Percentiles rank a stretch among this genome's conserved stretches.
Evolutionary conservation across 2,113 vertebrate genomes (phyloP).

Genomic region (Propithecus coquereli): DNA sequence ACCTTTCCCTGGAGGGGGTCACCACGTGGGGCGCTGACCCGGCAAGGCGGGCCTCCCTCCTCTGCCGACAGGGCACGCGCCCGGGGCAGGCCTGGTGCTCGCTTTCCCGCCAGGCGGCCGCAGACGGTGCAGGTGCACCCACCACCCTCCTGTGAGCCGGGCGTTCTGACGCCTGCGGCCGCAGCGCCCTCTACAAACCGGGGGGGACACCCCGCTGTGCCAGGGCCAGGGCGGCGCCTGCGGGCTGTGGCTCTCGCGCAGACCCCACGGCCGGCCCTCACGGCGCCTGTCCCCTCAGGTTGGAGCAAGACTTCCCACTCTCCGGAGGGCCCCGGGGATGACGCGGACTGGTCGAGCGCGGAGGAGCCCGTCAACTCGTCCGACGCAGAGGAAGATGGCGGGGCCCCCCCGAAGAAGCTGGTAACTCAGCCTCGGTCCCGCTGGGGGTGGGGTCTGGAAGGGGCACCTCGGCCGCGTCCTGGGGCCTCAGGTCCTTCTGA

Average conservation of each 20-base stretch:
- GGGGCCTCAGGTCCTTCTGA: too few species aligned
- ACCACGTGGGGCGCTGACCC: too few species aligned
- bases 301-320: slow-evolving; percentile 92
- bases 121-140: too few species aligned
- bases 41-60: neutral
- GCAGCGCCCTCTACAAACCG: neutral
- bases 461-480: neutral
- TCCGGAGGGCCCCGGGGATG: slow-evolving; percentile 91
- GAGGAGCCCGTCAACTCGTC: slow-evolving; percentile 95
- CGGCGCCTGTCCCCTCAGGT: slow-evolving; percentile 80
- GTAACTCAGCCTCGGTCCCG: slow-evolving; percentile 76
- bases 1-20: rapidly evolving
- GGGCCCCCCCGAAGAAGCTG: slow-evolving; percentile 85
- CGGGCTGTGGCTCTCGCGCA: neutral
- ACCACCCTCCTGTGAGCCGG: too few species aligned
- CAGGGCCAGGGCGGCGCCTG: neutral
- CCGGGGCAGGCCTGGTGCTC: too few species aligned
- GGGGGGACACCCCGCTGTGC: too few species aligned
- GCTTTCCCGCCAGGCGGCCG: too few species aligned
- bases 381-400: slow-evolving; percentile 91
- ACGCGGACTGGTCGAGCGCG: slow-evolving; percentile 93
- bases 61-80: neutral
- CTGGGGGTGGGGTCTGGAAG: rapidly evolving
- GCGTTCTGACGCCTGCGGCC: neutral
- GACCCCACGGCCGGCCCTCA: neutral